phyloP scores from a whole-genome alignment of 2,113 vertebrate species.

The Mirounga angustirostris region DNA sequence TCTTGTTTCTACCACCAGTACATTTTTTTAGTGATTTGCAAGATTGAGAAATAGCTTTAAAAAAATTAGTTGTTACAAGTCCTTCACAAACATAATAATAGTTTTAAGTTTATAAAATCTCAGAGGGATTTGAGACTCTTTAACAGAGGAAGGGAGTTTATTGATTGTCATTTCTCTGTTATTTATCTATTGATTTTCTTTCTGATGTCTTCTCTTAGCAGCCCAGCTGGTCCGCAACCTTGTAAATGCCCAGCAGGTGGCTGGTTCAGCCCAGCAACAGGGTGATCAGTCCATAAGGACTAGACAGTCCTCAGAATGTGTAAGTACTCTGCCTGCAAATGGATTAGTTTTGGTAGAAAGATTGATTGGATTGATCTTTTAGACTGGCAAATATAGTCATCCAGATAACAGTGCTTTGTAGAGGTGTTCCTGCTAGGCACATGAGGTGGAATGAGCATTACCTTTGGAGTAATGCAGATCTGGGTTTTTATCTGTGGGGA shows the following conservation, averaged over 20 bases:
- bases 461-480: constrained; percentile 13
- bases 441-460: background rate
- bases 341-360: constrained; percentile 3
- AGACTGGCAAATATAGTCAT: background rate
- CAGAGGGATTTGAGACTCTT: constrained; percentile 45
- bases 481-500: background rate
- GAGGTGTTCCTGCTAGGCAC: background rate
- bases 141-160: background rate
- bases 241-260: constrained; percentile 93
- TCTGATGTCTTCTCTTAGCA: constrained; percentile 86
- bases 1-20: background rate
- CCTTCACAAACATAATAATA: background rate
- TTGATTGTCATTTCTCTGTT: constrained; percentile 35
- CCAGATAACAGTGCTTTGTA: constrained; percentile 18
- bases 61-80: background rate
- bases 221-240: constrained; percentile 92
- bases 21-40: background rate
- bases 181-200: constrained; percentile 62
- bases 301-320: constrained; percentile 96
- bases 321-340: constrained; percentile 87
- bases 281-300: constrained; percentile 91
- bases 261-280: constrained; percentile 89
- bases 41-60: constrained; percentile 9
- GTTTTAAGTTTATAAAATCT: constrained; percentile 52
- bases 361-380: background rate